Percentiles rank a stretch among this genome's conserved stretches.
Evolutionary conservation across 92 coral and sea anemone species (phyloP).

Genomic region (Diadumene lineata): DNA sequence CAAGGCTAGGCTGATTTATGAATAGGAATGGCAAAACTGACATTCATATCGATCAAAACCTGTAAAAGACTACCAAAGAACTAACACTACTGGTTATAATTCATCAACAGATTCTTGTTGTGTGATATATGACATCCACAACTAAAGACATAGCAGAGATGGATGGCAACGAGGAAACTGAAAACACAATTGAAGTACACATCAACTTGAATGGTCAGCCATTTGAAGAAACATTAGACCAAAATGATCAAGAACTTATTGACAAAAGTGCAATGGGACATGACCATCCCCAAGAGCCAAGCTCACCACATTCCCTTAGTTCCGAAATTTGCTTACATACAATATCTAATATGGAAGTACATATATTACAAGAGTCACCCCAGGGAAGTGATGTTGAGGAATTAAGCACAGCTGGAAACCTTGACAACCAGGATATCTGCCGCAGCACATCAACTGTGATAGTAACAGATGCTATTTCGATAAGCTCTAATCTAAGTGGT

Average conservation of each 20-base stretch:
- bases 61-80: too few species aligned
- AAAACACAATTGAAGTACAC: not conserved
- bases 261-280: not conserved
- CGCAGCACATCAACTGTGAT: constrained; percentile 55
- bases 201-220: constrained; percentile 1
- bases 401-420: constrained; percentile 59
- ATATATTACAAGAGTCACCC: constrained; percentile 49
- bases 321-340: constrained; percentile 25
- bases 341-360: constrained; percentile 32
- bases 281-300: constrained; percentile 9
- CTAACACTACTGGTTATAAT: too few species aligned
- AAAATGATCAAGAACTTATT: constrained; percentile 3
- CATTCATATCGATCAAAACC: too few species aligned
- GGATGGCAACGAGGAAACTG: constrained; percentile 18
- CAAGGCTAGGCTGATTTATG: too few species aligned
- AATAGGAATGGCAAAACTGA: too few species aligned
- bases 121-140: not conserved
- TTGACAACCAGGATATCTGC: constrained; percentile 59
- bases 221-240: constrained; percentile 1
- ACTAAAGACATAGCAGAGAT: not conserved
- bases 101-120: too few species aligned
- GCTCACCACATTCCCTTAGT: constrained; percentile 6
- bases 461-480: constrained; percentile 63
- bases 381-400: constrained; percentile 64
- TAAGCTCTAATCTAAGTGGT: constrained; percentile 60